Base-by-base conservation (phyloP, 2,888 invertebrate genomes). In the Gryllus longicercus region DNA sequence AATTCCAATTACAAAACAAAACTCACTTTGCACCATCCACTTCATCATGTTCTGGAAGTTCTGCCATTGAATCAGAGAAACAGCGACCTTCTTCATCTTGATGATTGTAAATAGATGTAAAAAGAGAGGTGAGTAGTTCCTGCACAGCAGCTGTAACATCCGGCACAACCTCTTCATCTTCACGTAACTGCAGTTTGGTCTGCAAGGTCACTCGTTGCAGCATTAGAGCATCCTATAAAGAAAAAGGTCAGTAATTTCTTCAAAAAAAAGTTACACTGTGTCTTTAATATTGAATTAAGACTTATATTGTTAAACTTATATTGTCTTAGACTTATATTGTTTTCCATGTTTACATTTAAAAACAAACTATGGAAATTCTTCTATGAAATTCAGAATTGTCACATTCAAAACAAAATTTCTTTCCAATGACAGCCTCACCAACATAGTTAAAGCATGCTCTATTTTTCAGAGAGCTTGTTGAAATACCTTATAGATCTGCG, bases 11-110 rank as follows among this genome's bases (percentile, higher is more conserved):
- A 38, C 38, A 38, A 38, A 38, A 38, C 38, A 38, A 38, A 38
- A 38, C 38, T 38, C 38, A 92, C 92, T 90, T 92, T 87, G 88
- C 90, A 25, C 91, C 92, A 84, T 92, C 92, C 49, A 91, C 84
- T 83, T 94, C 94, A 86, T 96, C 96, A 86, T 95, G 94, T 85
- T 97, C 97, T 0, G 96, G 94, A 49, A 98, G 87, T 86, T 99
- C 99, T 0, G 95, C 94, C 91, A 99, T 93, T 3, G 97, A 97
- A 89, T 99, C 98, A 1, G 97, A 96, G 87, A 95, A 98, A 86
- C 98, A 98, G 81, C 98, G 91, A 77, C 98, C 98, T 87, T 98
- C 97, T 84, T 96, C 96, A 86, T 99, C 98, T 88, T 97, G 96
- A 86, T 98, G 96, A 86, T 97, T 98, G 87, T 98, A 98, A 5